Evolutionary conservation across 1,140 invertebrate genomes (phyloP).

Genomic region (Nylanderia fulva): DNA sequence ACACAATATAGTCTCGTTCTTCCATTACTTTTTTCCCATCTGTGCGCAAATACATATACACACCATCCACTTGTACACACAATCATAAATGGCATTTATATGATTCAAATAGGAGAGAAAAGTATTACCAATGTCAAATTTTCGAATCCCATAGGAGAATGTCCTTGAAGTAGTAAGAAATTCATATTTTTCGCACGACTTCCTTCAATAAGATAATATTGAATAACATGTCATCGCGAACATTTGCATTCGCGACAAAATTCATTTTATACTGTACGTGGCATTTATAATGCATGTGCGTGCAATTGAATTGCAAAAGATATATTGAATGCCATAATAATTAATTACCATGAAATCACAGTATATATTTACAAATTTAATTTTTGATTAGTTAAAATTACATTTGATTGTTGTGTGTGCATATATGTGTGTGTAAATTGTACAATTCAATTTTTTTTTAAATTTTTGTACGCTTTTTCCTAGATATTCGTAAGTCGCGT

Average conservation of each 20-base stretch:
- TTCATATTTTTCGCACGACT: slow-evolving; percentile 4
- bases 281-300: background rate
- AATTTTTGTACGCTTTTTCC: background rate
- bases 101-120: slow-evolving; percentile 24
- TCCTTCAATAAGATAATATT: slow-evolving; percentile 13
- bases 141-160: slow-evolving; percentile 17
- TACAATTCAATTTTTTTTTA: slow-evolving; percentile 7
- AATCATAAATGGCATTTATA: slow-evolving; percentile 33
- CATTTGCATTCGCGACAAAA: background rate
- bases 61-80: background rate
- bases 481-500: background rate
- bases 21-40: slow-evolving; percentile 39
- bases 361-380: background rate
- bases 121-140: slow-evolving; percentile 37
- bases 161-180: slow-evolving; percentile 4
- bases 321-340: background rate
- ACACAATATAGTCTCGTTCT: slow-evolving; percentile 19
- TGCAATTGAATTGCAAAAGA: background rate
- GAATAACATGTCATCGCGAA: background rate
- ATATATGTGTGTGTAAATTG: no score
- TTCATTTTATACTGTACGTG: background rate
- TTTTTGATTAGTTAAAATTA: background rate
- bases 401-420: background rate
- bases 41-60: background rate
- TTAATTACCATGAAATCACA: background rate